phyloP scores from a whole-genome alignment of 53 echinoderm and acorn worm genomes.

The Hippasteria phrygiana region DNA sequence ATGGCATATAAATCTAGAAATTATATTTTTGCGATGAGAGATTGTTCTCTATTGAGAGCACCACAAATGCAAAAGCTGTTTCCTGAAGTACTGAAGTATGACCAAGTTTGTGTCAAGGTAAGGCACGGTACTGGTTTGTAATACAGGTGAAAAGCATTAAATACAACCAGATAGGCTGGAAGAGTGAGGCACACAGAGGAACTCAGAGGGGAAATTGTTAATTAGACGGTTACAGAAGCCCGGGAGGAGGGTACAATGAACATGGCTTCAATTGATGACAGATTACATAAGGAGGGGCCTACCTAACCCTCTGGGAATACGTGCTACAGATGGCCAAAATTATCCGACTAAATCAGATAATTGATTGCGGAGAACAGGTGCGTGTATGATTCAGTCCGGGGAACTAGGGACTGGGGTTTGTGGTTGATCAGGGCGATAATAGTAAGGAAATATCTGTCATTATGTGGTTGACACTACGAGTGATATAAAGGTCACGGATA shows the following conservation, averaged over 20 bases:
- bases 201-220: conserved; percentile 49
- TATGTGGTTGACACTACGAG: neutral
- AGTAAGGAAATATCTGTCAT: conserved; percentile 25
- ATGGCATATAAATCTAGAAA: too few relatives aligned
- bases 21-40: too few relatives aligned
- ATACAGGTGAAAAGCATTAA: neutral
- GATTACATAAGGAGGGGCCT: neutral
- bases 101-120: too few relatives aligned
- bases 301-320: neutral
- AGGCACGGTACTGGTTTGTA: too few relatives aligned
- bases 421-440: conserved; percentile 15
- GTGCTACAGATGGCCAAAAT: neutral
- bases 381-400: conserved; percentile 8
- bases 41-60: too few relatives aligned
- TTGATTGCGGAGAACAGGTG: conserved; percentile 44
- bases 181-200: conserved; percentile 23
- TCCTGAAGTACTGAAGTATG: too few relatives aligned
- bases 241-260: neutral
- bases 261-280: neutral
- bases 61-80: too few relatives aligned
- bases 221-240: conserved; percentile 20
- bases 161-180: neutral
- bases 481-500: neutral
- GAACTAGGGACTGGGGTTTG: neutral
- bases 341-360: conserved; percentile 43